A percentile compares a stretch with the other conserved stretches of the same genome.
Evolutionary conservation across 2,888 invertebrate species (phyloP).

Genomic region (Acleris holmiana): DNA sequence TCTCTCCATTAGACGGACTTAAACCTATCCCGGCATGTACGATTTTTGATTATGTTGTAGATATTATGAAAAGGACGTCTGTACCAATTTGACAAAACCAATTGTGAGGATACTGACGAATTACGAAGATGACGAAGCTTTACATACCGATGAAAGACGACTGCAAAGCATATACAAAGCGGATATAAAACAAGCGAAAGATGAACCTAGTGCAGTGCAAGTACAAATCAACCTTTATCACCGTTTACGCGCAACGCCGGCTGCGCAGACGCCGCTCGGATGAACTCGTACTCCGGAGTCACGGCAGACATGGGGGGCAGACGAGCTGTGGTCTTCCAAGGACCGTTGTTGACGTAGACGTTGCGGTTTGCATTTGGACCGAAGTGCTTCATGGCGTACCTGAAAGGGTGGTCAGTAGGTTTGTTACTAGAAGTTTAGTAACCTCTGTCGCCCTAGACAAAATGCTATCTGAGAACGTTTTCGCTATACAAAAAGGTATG

Average conservation of each 20-base stretch:
- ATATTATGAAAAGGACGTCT: too few relatives aligned
- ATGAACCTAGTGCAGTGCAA: slow-evolving; percentile 58
- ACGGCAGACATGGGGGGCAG: slow-evolving; percentile 50
- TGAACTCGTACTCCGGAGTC: slow-evolving; percentile 66
- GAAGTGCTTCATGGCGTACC: slow-evolving; percentile 67
- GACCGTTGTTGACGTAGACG: slow-evolving; percentile 48
- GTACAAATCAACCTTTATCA: slow-evolving; percentile 69
- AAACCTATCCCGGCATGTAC: too few relatives aligned
- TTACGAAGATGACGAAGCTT: too few relatives aligned
- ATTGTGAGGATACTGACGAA: too few relatives aligned
- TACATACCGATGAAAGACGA: too few relatives aligned
- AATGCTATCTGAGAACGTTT: too few relatives aligned
- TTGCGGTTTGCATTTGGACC: slow-evolving; percentile 53
- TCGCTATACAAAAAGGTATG: too few relatives aligned
- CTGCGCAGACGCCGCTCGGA: slow-evolving; percentile 62
- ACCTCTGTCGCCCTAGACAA: too few relatives aligned
- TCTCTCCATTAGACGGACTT: too few relatives aligned
- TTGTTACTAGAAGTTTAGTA: too few relatives aligned
- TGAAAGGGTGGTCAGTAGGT: slow-evolving; percentile 42
- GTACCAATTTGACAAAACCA: too few relatives aligned
- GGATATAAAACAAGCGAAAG: slow-evolving; percentile 36
- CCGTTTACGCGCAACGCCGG: slow-evolving; percentile 60
- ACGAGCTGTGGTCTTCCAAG: slow-evolving; percentile 66
- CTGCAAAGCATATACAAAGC: slow-evolving; percentile 10
- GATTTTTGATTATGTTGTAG: too few relatives aligned